phyloP scores from a whole-genome alignment of 2,888 invertebrate species.

The Ctenicera cuprea region DNA sequence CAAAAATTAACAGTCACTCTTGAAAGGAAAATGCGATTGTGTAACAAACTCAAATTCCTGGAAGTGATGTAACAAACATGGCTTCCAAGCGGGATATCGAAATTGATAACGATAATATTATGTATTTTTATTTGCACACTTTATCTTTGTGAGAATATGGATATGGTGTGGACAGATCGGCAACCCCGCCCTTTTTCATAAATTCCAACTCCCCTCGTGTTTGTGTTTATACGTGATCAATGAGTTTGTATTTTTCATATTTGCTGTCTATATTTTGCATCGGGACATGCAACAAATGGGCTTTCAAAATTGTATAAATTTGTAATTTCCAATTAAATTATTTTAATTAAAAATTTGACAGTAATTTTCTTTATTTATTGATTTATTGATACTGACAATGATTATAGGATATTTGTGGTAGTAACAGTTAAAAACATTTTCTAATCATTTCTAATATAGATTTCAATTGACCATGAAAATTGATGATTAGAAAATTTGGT shows the following conservation, averaged over 20 bases:
- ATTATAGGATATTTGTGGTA: no score
- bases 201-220: constrained; percentile 35
- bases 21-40: constrained; percentile 16
- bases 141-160: constrained; percentile 46
- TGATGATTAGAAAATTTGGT: no score
- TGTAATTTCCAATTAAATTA: no score
- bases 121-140: constrained; percentile 40
- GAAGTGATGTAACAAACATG: constrained; percentile 32
- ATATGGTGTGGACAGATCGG: constrained; percentile 29
- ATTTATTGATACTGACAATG: no score
- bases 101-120: constrained; percentile 36
- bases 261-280: background rate
- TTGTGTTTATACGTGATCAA: constrained; percentile 27
- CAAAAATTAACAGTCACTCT: constrained; percentile 6
- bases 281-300: background rate
- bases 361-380: no score
- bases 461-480: no score
- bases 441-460: no score
- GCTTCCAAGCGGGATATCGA: constrained; percentile 25
- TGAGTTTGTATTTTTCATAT: constrained; percentile 15
- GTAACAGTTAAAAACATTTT: no score
- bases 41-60: constrained; percentile 21
- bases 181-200: constrained; percentile 46
- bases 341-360: no score
- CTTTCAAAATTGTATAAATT: no score